Conservation (phyloP, 2,113 vertebrate species). For the Columbina picui region DNA sequence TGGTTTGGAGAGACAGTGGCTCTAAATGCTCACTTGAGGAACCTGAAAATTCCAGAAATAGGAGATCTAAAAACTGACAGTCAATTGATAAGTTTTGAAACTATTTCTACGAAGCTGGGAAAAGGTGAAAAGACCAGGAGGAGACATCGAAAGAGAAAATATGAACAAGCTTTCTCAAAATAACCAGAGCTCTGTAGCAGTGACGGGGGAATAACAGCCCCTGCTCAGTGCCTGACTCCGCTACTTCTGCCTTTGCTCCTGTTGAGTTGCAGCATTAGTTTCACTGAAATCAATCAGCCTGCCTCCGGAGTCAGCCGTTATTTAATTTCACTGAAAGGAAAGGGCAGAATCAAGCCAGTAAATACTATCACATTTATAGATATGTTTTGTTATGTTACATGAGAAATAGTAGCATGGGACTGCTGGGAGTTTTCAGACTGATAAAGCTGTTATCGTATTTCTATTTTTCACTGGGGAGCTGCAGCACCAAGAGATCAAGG, state of each 20-base stretch:
- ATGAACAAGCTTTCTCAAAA: slow-evolving; percentile 40
- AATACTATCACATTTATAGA: slow-evolving; percentile 59
- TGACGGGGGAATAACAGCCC: slow-evolving; percentile 35
- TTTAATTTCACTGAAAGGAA: slow-evolving; percentile 64
- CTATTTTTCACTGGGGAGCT: slow-evolving; percentile 51
- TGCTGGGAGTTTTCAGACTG: slow-evolving; percentile 55
- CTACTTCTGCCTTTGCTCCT: slow-evolving; percentile 37
- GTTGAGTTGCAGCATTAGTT: slow-evolving; percentile 45
- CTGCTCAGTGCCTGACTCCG: background rate
- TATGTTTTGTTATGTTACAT: slow-evolving; percentile 67
- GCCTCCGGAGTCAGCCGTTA: slow-evolving; percentile 59
- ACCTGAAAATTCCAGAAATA: slow-evolving; percentile 32
- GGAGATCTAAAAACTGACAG: slow-evolving; percentile 14
- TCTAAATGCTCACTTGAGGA: slow-evolving; percentile 30
- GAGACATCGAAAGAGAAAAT: background rate
- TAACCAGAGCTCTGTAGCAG: slow-evolving; percentile 13
- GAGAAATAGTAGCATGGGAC: slow-evolving; percentile 54
- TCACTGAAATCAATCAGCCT: slow-evolving; percentile 65
- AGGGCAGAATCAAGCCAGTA: slow-evolving; percentile 61
- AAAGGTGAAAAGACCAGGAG: background rate
- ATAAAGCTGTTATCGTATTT: slow-evolving; percentile 64
- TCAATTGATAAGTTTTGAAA: slow-evolving; percentile 1
- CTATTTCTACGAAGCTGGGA: background rate
- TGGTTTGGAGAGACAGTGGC: background rate
- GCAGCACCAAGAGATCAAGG: slow-evolving; percentile 65